Conservation (phyloP, 1,140 invertebrate genomes). For the Leucophenga varia region DNA sequence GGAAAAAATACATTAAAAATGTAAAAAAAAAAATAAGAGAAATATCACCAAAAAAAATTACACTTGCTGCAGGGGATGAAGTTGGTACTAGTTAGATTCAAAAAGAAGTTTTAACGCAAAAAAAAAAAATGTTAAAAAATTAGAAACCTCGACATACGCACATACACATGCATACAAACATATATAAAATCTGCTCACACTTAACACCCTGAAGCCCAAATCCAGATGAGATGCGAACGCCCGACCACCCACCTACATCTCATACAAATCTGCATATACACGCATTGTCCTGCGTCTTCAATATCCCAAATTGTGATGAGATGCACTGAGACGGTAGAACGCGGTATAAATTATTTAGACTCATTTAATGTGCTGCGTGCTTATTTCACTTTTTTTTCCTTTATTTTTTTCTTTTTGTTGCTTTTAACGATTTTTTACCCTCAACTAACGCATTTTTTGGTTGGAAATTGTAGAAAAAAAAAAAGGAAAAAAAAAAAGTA, state of each 20-base stretch:
- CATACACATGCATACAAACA: constrained; percentile 2
- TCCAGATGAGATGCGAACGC: no score
- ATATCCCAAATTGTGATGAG: no score
- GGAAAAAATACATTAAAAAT: constrained; percentile 20
- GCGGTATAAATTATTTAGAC: constrained; percentile 46
- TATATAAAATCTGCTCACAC: no score
- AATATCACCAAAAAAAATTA: constrained; percentile 26
- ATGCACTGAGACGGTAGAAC: no score
- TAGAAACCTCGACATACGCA: constrained; percentile 20
- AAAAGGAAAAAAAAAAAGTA: constrained; percentile 23
- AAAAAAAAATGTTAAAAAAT: constrained; percentile 36
- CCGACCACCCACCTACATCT: neutral
- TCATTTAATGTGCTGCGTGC: constrained; percentile 44
- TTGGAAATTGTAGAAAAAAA: constrained; percentile 4
- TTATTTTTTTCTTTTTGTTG: constrained; percentile 25
- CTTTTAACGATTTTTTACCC: constrained; percentile 10
- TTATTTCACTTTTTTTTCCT: constrained; percentile 20
- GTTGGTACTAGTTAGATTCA: no score
- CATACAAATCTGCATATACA: neutral
- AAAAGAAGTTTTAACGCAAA: constrained; percentile 17
- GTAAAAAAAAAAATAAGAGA: neutral
- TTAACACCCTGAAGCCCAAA: no score
- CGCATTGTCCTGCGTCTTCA: constrained; percentile 13
- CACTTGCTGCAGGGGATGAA: constrained; percentile 39
- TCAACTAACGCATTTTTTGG: no score